Base-by-base conservation (phyloP, 2,113 vertebrate species). In the Corythoichthys intestinalis region DNA sequence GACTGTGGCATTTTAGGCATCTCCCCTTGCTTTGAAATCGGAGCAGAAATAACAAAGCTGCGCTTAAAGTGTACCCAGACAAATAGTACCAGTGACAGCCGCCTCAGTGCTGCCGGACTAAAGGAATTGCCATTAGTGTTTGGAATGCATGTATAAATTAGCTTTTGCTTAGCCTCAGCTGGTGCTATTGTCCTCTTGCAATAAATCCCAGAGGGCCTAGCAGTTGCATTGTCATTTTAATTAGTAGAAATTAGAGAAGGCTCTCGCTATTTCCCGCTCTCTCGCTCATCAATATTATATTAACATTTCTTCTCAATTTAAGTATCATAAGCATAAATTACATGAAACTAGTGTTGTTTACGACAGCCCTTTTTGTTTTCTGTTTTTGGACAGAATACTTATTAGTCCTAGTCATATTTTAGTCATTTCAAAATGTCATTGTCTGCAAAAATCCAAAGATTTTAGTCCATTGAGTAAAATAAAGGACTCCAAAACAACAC, bases 31-130 rank as follows among this genome's bases (percentile, higher is more conserved):
- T 79, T 59, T 84, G 84, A 89, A 88, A 89, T 78, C 80, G 73
- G 80, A 89, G 84, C 76, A 85, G 78, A 82, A 87, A 83, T 74
- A 87, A 83, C 80, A 83, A 81, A 85, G 75, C 75, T 75, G 72
- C 35, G 38, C 83, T 70, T 58, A 71, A 78, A 85, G 64, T 81
- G 62, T 77, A 72, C 77, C 49, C 38, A 76, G 82, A 84, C 75
- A 83, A 78, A 84, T 57, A 81, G 70, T 61, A 71, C 47, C 67
- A 58, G 65, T 75, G 72, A 79, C 68, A 65, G 78, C 57, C 76
- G 66, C 69, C 67, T 67, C 53, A 50, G 64, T 41, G 59, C 38
- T 72, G 70, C 64, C 71, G 72, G 72, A 82, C 73, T 63, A 44
- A 20, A 61, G 57, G 74, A 73, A 72, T 83, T 76, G 73, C 73